A percentile compares a stretch with the other conserved stretches of the same genome.
phyloP scores from a whole-genome alignment of 1,140 invertebrate genomes.

The Mizuhopecten yessoensis region DNA sequence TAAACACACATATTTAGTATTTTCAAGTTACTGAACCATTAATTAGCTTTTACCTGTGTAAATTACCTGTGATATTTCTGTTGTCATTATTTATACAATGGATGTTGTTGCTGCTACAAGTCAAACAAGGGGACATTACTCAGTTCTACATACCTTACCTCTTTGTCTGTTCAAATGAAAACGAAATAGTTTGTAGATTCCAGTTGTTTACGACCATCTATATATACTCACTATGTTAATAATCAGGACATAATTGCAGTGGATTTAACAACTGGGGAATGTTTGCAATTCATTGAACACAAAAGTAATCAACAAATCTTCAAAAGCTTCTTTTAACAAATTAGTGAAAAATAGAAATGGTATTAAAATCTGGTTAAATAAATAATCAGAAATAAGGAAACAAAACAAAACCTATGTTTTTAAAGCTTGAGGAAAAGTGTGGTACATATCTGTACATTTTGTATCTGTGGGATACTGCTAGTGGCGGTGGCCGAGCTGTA shows the following conservation, averaged over 20 bases:
- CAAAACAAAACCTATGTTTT: neutral
- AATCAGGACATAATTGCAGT: no score
- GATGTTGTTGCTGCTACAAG: neutral
- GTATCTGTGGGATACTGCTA: neutral
- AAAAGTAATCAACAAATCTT: neutral
- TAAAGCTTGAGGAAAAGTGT: neutral
- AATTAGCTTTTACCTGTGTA: no score
- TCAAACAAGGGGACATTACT: conserved; percentile 4
- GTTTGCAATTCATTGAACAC: neutral
- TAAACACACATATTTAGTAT: no score
- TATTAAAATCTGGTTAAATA: neutral
- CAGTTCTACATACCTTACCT: neutral
- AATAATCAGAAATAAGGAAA: neutral
- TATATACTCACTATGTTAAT: no score
- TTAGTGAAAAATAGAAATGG: neutral
- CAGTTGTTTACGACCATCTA: neutral
- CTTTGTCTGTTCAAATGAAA: conserved; percentile 33
- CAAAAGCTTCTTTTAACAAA: neutral
- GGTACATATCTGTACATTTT: neutral
- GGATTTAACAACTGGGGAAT: neutral
- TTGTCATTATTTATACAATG: neutral
- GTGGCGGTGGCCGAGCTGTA: no score
- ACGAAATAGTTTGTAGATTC: neutral
- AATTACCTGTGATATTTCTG: no score
- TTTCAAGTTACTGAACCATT: no score